Conservation (phyloP, 2,888 invertebrate species). For the Pteria penguin region DNA sequence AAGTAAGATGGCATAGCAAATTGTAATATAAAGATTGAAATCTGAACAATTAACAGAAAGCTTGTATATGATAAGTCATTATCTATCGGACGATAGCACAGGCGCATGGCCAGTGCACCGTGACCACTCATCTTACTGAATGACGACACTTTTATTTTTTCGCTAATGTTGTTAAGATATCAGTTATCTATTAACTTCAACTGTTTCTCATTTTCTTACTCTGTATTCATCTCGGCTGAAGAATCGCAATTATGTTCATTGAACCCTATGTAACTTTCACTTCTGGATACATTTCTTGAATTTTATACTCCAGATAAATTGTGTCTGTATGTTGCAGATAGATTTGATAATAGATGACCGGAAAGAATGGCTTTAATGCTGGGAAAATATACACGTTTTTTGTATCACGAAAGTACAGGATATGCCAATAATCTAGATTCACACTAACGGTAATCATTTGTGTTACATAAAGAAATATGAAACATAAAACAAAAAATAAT, state of each 20-base stretch:
- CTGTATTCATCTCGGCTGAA: neutral
- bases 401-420: neutral
- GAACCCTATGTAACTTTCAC: constrained; percentile 9
- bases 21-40: too few species aligned
- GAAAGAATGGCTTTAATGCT: too few species aligned
- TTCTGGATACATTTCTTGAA: constrained; percentile 34
- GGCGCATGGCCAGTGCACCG: neutral
- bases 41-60: too few species aligned
- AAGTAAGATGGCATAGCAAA: too few species aligned
- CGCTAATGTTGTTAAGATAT: constrained; percentile 20
- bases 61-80: too few species aligned
- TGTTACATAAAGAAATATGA: neutral
- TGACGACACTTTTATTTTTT: constrained; percentile 33
- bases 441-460: neutral
- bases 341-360: constrained; percentile 15
- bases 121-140: constrained; percentile 1
- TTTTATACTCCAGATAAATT: constrained; percentile 26
- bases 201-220: neutral
- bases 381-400: too few species aligned
- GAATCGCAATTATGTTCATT: constrained; percentile 8
- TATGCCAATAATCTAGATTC: neutral
- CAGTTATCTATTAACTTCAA: constrained; percentile 2
- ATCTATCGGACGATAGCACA: neutral
- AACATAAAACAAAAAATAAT: too few species aligned
- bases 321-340: constrained; percentile 17